Evolutionary conservation across 92 coral and sea anemone species (phyloP).

Genomic region (Meandrina meandrites): DNA sequence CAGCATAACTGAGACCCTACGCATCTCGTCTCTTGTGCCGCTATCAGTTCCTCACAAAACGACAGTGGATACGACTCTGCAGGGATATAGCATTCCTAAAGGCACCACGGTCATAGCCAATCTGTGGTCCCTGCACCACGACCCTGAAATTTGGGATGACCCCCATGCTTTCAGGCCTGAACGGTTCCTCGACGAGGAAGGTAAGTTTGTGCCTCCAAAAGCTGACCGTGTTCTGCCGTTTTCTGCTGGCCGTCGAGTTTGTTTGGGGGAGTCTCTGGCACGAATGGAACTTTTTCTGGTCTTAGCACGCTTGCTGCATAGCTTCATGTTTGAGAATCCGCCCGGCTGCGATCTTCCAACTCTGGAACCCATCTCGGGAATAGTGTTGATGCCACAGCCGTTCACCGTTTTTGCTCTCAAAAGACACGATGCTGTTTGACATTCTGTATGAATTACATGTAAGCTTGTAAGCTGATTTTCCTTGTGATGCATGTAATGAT

Average conservation of each 20-base stretch:
- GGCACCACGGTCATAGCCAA: constrained; percentile 71
- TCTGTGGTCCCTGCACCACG: constrained; percentile 75
- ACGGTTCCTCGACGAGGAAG: constrained; percentile 65
- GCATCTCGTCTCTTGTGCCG: constrained; percentile 62
- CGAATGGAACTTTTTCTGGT: constrained; percentile 73
- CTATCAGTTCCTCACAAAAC: constrained; percentile 71
- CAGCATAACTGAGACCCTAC: constrained; percentile 67
- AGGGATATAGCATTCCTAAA: constrained; percentile 69
- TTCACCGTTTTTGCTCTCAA: constrained; percentile 46
- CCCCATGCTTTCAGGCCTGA: constrained; percentile 64
- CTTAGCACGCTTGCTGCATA: constrained; percentile 67
- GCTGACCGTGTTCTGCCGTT: constrained; percentile 70
- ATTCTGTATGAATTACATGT: not conserved
- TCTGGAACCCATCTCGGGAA: constrained; percentile 34
- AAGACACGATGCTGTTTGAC: not conserved
- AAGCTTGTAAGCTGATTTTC: too few relatives aligned
- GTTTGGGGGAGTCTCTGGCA: constrained; percentile 76
- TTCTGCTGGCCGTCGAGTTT: constrained; percentile 77
- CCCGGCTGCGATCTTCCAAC: constrained; percentile 60
- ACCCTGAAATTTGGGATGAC: constrained; percentile 69
- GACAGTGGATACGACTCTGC: constrained; percentile 53
- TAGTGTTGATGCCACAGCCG: constrained; percentile 49
- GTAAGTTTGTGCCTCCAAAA: constrained; percentile 51
- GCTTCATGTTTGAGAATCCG: constrained; percentile 64
- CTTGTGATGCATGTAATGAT: not conserved